Evolutionary conservation across 2,113 vertebrate genomes (phyloP).

Genomic region (Amphiprion percula): DNA sequence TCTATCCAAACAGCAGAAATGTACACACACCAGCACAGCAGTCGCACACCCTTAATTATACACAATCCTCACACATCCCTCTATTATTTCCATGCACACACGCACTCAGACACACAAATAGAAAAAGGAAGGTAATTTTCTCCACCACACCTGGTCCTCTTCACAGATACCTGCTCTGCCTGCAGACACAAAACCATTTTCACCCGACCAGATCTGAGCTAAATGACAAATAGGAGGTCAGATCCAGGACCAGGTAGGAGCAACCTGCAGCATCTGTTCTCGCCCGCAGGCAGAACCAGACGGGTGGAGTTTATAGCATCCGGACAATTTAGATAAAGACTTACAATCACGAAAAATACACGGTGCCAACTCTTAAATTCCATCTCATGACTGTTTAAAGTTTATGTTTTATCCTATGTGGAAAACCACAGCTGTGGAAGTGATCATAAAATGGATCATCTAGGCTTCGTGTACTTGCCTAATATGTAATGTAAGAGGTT

Average conservation of each 20-base stretch:
- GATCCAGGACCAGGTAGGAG: not conserved
- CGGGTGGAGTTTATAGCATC: not conserved
- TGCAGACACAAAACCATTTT: slow-evolving; percentile 31
- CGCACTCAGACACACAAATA: slow-evolving; percentile 9
- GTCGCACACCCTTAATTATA: slow-evolving; percentile 31
- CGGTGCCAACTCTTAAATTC: not conserved
- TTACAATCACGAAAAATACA: not conserved
- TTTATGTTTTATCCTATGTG: not conserved
- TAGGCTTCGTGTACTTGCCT: not conserved
- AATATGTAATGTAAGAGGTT: no score
- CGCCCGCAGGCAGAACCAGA: not conserved
- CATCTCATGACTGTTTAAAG: slow-evolving; percentile 5
- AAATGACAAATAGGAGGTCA: slow-evolving; percentile 20
- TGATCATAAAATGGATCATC: not conserved
- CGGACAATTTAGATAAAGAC: not conserved
- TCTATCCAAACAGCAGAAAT: not conserved
- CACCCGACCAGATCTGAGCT: not conserved
- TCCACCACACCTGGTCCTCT: slow-evolving; percentile 27
- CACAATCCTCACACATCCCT: slow-evolving; percentile 11
- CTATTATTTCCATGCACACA: slow-evolving; percentile 24
- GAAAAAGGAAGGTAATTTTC: slow-evolving; percentile 24
- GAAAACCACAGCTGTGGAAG: not conserved
- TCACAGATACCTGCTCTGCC: slow-evolving; percentile 4
- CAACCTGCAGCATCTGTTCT: not conserved
- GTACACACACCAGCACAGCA: not conserved